These are phyloP conservation scores for Acrossocheilus fasciatus DNA, from an alignment of 2,797 vertebrate genomes.

Conservation along the genomic window DNA sequence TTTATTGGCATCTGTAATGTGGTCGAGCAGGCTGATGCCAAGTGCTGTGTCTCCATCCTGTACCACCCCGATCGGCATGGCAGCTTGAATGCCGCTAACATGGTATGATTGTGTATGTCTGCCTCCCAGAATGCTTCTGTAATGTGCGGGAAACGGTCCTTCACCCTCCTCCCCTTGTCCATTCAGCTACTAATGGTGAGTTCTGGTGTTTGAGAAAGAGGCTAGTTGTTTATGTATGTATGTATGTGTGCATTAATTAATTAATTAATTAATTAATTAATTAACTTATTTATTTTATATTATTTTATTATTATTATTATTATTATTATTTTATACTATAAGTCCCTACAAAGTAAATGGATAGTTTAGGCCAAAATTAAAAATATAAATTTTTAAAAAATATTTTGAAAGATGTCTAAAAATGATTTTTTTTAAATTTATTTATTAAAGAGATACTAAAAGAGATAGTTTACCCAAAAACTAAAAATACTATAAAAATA, in stretches of 20 bases:
- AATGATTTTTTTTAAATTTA: neutral
- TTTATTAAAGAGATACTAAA: neutral
- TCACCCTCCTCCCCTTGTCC: neutral
- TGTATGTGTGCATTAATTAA: no score
- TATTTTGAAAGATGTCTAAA: neutral
- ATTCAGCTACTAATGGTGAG: slow-evolving; percentile 29
- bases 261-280: no score
- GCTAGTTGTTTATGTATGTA: neutral
- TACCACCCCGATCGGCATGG: slow-evolving; percentile 37
- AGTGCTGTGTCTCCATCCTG: slow-evolving; percentile 50
- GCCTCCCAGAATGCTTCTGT: slow-evolving; percentile 39
- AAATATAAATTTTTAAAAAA: neutral
- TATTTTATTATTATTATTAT: neutral
- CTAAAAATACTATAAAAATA: neutral
- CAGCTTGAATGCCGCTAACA: slow-evolving; percentile 20
- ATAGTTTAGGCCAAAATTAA: neutral
- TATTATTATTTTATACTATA: neutral
- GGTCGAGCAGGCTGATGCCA: slow-evolving; percentile 43
- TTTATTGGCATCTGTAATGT: slow-evolving; percentile 60
- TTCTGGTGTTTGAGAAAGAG: slow-evolving; percentile 5
- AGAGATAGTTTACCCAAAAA: neutral
- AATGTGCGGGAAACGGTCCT: slow-evolving; percentile 8
- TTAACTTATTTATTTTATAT: neutral
- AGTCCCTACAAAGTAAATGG: neutral
- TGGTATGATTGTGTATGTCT: slow-evolving; percentile 32